A percentile compares a stretch with the other conserved stretches of the same genome.
Evolutionary conservation across 2,113 vertebrate species (phyloP).

Genomic region (Sprattus sprattus): DNA sequence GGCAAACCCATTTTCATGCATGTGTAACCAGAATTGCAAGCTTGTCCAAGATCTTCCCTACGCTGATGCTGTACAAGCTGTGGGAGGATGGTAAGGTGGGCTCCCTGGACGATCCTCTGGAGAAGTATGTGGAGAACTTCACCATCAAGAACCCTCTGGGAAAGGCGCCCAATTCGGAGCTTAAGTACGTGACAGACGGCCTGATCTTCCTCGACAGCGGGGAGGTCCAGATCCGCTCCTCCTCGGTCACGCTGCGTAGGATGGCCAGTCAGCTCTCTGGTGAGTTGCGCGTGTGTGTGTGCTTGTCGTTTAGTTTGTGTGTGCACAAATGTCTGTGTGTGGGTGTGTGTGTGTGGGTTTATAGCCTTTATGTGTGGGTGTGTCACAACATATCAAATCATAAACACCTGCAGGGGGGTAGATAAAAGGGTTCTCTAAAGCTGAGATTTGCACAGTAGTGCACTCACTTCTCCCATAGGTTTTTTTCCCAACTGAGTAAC

Average conservation of each 20-base stretch:
- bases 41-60: constrained; percentile 90
- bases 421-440: too few species aligned
- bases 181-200: constrained; percentile 74
- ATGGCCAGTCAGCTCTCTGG: constrained; percentile 86
- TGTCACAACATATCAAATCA: too few species aligned
- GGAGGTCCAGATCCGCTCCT: constrained; percentile 70
- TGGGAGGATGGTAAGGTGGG: constrained; percentile 85
- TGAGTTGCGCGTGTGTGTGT: neutral
- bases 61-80: constrained; percentile 88
- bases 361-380: too few species aligned
- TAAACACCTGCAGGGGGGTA: too few species aligned
- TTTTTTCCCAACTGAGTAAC: too few species aligned
- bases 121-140: constrained; percentile 80
- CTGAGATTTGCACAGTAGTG: too few species aligned
- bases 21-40: constrained; percentile 21
- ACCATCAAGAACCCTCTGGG: constrained; percentile 87
- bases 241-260: constrained; percentile 78
- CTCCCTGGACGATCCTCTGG: constrained; percentile 86
- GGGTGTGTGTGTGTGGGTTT: neutral
- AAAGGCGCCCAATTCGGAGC: constrained; percentile 60
- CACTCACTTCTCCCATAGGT: too few species aligned
- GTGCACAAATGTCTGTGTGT: neutral
- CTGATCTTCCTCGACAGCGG: constrained; percentile 78
- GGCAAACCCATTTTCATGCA: neutral
- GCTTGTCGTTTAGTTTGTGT: neutral